A percentile compares a stretch with the other conserved stretches of the same genome.
phyloP scores from a whole-genome alignment of 1,140 invertebrate genomes.

The Nasonia vitripennis region DNA sequence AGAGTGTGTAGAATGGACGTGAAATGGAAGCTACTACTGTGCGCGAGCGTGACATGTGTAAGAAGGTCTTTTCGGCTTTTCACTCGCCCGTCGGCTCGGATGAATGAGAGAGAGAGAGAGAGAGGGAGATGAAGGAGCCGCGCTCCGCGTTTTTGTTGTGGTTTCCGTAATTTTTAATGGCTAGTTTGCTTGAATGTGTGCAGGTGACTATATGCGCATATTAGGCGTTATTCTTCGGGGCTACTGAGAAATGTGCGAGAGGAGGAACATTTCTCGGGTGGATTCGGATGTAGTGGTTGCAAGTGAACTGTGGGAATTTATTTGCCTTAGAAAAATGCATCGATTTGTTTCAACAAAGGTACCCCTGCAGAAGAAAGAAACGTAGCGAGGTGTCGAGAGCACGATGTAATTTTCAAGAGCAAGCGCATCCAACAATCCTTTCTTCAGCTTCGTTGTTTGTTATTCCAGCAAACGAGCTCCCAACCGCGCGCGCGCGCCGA shows the following conservation, averaged over 20 bases:
- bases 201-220: conserved; percentile 4
- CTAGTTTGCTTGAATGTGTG: conserved; percentile 47
- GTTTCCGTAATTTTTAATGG: conserved; percentile 56
- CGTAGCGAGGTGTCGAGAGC: not conserved
- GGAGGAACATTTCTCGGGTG: not conserved
- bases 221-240: not conserved
- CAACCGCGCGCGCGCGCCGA: not conserved
- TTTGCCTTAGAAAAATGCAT: no score
- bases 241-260: no score
- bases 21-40: not conserved
- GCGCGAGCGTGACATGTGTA: conserved; percentile 11
- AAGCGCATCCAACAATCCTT: not conserved
- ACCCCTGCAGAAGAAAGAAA: not conserved
- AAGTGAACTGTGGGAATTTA: no score
- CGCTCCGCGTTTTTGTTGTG: conserved; percentile 4
- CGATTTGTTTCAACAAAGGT: no score
- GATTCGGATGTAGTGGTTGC: no score
- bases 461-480: not conserved
- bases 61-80: conserved; percentile 32
- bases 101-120: not conserved
- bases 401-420: conserved; percentile 2
- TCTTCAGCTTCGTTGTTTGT: not conserved
- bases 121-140: not conserved
- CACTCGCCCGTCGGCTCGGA: not conserved
- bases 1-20: not conserved